Evolutionary conservation across 2,113 vertebrate species (phyloP), one percentile per base, ranked within the genome.

Genomic region (Grammomys dolichurus): DNA sequence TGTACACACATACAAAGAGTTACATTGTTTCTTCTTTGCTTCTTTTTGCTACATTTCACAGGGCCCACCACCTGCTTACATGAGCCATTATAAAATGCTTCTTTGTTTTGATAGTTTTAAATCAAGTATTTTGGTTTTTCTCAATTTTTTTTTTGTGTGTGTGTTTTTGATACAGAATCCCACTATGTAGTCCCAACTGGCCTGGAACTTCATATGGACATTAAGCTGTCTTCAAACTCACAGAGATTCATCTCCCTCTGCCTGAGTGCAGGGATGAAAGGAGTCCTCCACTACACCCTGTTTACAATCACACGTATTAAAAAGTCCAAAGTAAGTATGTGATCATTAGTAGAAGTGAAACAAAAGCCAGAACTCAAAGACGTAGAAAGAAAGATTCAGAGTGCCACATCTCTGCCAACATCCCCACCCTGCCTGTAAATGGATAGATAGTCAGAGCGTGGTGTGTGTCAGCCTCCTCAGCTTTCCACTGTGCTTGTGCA

Each of bases 81-180:
- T 40, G 20, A 9, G 13, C 58, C 86, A 80, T 96, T 87, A 90
- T 85, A 80, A 94, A 95, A 46, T 77, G 20, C 9, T 72, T 80
- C 69, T 91, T 95, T 78, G 86, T 88, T 95, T 95, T 33, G 48
- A 9, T 48, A 72, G 72, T 94, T 93, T 46, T 77, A 95, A 94
- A 80, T 87, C 51, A 94, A n/a, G 33, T 54, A 36, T 56, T 56
- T 80, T 54, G 7, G 3, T 33, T 17, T 31, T 51, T 7, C 13
- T 76, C 14, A 24, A 19, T 46, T 46, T 76, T 5, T 26, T 48
- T 76, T 40, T 24, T 65, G 63, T 65, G 63, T 65, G 28, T 63
- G 22, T 28, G 14, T 43, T 9, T 43, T 43, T 17, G 24, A 43
- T n/a, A 63, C 58, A 63, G 56, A 63, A 63, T 40, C 3, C 28